These are phyloP conservation scores for Agriotes lineatus DNA, from an alignment of 2,888 invertebrate species.

Conservation along the genomic window DNA sequence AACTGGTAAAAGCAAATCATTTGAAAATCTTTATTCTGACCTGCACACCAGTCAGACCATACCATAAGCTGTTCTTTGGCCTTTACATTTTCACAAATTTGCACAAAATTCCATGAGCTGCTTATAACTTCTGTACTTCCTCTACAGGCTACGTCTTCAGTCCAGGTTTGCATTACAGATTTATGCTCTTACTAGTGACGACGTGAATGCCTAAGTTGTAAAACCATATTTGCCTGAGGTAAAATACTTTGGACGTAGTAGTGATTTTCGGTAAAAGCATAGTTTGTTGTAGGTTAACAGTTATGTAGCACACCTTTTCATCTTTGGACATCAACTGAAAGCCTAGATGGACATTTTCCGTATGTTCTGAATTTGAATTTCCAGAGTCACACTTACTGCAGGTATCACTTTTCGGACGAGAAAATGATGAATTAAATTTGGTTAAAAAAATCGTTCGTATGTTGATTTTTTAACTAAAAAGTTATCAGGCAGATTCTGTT, in stretches of 20 bases:
- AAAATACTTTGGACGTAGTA: conserved; percentile 45
- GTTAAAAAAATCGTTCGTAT: conserved; percentile 21
- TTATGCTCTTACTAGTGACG: conserved; percentile 23
- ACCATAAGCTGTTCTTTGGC: conserved; percentile 27
- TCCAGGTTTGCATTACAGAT: conserved; percentile 48
- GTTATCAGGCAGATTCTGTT: background rate
- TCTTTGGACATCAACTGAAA: conserved; percentile 11
- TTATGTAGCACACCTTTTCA: conserved; percentile 35
- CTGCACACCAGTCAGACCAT: conserved; percentile 4
- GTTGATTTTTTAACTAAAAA: conserved; percentile 12
- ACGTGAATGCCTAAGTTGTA: conserved; percentile 44
- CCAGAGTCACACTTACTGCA: conserved; percentile 17
- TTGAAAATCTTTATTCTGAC: conserved; percentile 48
- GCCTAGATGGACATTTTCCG: conserved; percentile 17
- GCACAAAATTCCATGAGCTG: conserved; percentile 41
- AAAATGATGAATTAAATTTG: conserved; percentile 24
- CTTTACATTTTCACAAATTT: conserved; percentile 4
- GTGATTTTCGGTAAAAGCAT: conserved; percentile 47
- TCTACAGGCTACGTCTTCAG: conserved; percentile 49
- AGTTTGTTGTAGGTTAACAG: conserved; percentile 45
- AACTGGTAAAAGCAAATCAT: too few relatives aligned
- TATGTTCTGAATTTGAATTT: conserved; percentile 3
- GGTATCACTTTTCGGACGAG: conserved; percentile 26
- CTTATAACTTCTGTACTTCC: conserved; percentile 50
- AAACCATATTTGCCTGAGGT: conserved; percentile 49